Evolutionary conservation across 2,797 vertebrate genomes (phyloP).

Genomic region (Acipenser ruthenus): DNA sequence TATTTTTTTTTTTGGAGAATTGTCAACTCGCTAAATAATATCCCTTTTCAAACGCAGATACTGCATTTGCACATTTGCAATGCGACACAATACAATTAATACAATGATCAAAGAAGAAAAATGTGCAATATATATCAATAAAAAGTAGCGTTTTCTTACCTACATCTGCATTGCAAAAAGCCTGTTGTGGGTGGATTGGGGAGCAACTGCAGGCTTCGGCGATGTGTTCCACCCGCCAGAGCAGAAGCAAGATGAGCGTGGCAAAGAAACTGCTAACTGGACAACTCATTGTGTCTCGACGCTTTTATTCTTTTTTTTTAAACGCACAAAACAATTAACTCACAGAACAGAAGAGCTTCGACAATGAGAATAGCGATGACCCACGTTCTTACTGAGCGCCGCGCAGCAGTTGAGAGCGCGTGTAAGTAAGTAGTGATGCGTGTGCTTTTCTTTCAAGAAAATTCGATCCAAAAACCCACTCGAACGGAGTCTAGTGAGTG

Average conservation of each 20-base stretch:
- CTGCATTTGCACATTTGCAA: too few relatives aligned
- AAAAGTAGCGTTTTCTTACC: slow-evolving; percentile 62
- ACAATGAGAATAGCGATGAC: too few relatives aligned
- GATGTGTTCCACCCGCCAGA: slow-evolving; percentile 63
- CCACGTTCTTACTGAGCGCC: too few relatives aligned
- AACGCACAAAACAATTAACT: too few relatives aligned
- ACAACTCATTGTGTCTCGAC: slow-evolving; percentile 42
- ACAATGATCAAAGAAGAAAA: too few relatives aligned
- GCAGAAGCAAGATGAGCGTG: slow-evolving; percentile 56
- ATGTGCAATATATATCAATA: too few relatives aligned
- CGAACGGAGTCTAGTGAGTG: slow-evolving; percentile 15
- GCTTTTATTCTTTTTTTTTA: background rate
- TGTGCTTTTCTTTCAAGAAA: background rate
- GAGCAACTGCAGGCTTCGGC: slow-evolving; percentile 87
- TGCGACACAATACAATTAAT: too few relatives aligned
- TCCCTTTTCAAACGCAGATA: too few relatives aligned
- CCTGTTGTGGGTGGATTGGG: slow-evolving; percentile 84
- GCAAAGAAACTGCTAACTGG: slow-evolving; percentile 41
- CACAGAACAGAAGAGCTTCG: too few relatives aligned
- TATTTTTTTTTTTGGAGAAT: too few relatives aligned
- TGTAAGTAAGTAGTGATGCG: background rate
- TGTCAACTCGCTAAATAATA: too few relatives aligned
- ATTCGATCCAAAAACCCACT: slow-evolving; percentile 18
- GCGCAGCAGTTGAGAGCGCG: background rate
- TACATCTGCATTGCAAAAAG: slow-evolving; percentile 82